A percentile compares a stretch with the other conserved stretches of the same genome.
Conservation (phyloP, 1,140 invertebrate species). For the Leptinotarsa lineolata region DNA sequence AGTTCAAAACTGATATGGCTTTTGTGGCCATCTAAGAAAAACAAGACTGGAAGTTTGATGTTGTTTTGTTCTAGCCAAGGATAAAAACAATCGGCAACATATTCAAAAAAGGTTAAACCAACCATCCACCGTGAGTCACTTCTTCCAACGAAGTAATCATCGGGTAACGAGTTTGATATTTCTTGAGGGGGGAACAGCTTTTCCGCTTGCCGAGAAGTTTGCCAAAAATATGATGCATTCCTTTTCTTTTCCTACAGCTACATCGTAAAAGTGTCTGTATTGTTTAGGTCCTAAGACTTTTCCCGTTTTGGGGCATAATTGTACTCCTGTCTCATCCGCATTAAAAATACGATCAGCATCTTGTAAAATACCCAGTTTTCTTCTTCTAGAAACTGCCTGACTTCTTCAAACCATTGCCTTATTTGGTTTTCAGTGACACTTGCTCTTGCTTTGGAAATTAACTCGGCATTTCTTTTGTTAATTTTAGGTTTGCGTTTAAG, state of each 20-base stretch:
- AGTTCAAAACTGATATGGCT: conserved; percentile 23
- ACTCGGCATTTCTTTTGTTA: conserved; percentile 27
- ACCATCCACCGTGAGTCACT: conserved; percentile 56
- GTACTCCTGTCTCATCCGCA: conserved; percentile 52
- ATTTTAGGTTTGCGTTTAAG: neutral
- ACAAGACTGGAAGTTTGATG: conserved; percentile 24
- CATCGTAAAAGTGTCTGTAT: conserved; percentile 43
- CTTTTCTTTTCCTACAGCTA: conserved; percentile 40
- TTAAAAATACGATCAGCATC: conserved; percentile 52
- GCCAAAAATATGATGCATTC: conserved; percentile 31
- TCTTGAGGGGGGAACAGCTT: conserved; percentile 12
- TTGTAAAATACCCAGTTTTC: conserved; percentile 40
- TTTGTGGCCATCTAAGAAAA: conserved; percentile 34
- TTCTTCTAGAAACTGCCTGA: conserved; percentile 20
- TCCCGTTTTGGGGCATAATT: conserved; percentile 44
- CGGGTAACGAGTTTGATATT: conserved; percentile 43
- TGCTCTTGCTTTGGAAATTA: conserved; percentile 31
- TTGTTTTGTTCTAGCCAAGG: conserved; percentile 42
- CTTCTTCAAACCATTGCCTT: conserved; percentile 26
- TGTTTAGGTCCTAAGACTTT: conserved; percentile 38
- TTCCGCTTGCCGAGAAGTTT: conserved; percentile 44
- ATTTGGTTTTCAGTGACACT: conserved; percentile 25
- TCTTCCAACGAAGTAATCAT: conserved; percentile 50
- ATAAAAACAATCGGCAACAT: conserved; percentile 53
- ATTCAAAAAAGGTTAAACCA: conserved; percentile 55